A percentile compares a stretch with the other conserved stretches of the same genome.
These are phyloP conservation scores for Melitaea cinxia DNA, from an alignment of 1,140 invertebrate species.

Conservation along the genomic window DNA sequence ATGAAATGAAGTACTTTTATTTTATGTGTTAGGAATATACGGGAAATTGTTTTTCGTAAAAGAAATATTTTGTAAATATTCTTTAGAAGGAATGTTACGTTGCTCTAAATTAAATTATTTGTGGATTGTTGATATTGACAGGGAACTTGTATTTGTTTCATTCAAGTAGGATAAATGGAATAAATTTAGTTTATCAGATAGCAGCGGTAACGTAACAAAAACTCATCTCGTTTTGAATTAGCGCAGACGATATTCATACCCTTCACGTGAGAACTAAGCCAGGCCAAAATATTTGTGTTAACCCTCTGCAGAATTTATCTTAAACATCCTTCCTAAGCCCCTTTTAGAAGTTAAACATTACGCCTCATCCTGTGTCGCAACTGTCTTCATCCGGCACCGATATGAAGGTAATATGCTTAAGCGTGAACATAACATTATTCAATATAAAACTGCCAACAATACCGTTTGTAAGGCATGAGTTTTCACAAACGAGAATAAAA, in stretches of 20 bases:
- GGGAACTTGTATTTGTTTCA: too few species aligned
- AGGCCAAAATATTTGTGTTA: neutral
- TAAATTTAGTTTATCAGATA: too few species aligned
- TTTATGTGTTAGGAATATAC: neutral
- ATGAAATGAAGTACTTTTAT: neutral
- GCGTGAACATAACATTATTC: slow-evolving; percentile 26
- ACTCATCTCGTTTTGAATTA: neutral
- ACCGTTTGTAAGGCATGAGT: slow-evolving; percentile 13
- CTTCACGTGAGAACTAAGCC: neutral
- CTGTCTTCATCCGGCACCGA: slow-evolving; percentile 14
- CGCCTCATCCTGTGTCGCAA: neutral
- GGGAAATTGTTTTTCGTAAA: neutral
- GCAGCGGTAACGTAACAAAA: too few species aligned
- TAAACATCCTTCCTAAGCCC: neutral
- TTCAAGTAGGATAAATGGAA: too few species aligned
- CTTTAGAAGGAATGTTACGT: too few species aligned
- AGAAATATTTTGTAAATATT: too few species aligned
- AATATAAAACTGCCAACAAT: slow-evolving; percentile 20
- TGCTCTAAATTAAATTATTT: too few species aligned
- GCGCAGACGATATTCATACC: neutral
- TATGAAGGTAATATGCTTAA: slow-evolving; percentile 15
- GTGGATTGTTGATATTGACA: too few species aligned
- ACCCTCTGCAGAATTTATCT: slow-evolving; percentile 1
- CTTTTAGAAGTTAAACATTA: slow-evolving; percentile 7
- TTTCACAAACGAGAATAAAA: neutral